Evolutionary conservation across 2,888 invertebrate species (phyloP), one percentile per base, ranked within the genome.

Genomic region (Oegoconia quadripuncta): DNA sequence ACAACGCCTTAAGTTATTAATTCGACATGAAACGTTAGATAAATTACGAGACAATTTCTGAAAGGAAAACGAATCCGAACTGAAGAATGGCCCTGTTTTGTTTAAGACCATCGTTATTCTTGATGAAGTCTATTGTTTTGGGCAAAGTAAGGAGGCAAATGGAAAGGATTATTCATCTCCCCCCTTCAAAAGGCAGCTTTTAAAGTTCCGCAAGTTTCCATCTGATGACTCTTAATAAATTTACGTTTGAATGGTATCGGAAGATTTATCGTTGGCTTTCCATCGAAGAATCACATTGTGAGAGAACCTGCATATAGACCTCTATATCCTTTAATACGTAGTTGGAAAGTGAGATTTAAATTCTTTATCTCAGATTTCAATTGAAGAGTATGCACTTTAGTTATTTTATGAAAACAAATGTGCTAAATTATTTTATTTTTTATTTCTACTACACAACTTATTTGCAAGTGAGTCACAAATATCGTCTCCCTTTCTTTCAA

Each of bases 121-220:
- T 78, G 78, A 81, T 78, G 74, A 75, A 74, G 66, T 65, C 82
- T 67, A 80, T 86, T 86, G 84, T 84, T 73, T 68, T 48, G 36
- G 22, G 52, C 45, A 59, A 70, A 77, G 71, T 70, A 69, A 62
- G 71, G 54, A 63, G 67, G 54, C 65, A 66, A 78, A 65, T 72
- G 66, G 68, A 74, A 77, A 76, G 81, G 81, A 81, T 83, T 82
- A 82, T 79, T 82, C 74, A 78, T 78, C 75, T 65, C 74, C 50
- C 60, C 50, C 56, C 64, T 55, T 72, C 73, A 76, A 74, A 75
- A 76, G 73, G 69, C 69, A 58, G 69, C 62, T 61, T 63, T 63
- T 59, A 62, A 69, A 70, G 61, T 70, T 67, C 57, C 57, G 47
- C 52, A 60, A 72, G 64, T 68, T 63, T 59, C 59, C 61, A 62